Conservation (phyloP, 2,888 invertebrate species). For the Lithophane leautieri region DNA sequence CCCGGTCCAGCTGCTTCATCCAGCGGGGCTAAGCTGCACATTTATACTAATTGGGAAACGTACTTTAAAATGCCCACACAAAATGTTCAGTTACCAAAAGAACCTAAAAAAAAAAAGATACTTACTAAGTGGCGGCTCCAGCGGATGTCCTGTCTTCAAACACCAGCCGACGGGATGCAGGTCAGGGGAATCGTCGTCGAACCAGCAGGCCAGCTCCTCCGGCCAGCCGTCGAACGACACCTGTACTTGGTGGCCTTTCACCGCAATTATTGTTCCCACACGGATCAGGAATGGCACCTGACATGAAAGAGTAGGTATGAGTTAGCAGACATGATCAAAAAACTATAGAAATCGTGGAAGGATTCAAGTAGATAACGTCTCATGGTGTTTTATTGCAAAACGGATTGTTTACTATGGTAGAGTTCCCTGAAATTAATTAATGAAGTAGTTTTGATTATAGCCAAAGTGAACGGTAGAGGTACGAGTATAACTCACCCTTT, state of each 20-base stretch:
- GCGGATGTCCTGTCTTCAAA: slow-evolving; percentile 95
- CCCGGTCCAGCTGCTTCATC: no score
- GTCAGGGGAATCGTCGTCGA: slow-evolving; percentile 97
- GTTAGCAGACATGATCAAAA: neutral
- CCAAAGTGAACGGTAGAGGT: neutral
- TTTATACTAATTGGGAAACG: no score
- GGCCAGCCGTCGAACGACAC: slow-evolving; percentile 98
- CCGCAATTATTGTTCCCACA: slow-evolving; percentile 95
- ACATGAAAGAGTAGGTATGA: neutral
- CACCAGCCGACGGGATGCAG: slow-evolving; percentile 98
- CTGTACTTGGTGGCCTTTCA: slow-evolving; percentile 93
- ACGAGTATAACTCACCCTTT: slow-evolving; percentile 85
- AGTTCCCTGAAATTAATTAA: neutral
- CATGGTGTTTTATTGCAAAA: neutral
- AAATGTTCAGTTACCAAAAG: no score
- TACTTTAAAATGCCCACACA: no score
- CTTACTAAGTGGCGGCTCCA: slow-evolving; percentile 96
- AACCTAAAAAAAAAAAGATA: slow-evolving; percentile 42
- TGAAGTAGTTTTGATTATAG: neutral
- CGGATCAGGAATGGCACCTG: slow-evolving; percentile 95
- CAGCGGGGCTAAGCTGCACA: no score
- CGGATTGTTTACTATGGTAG: neutral
- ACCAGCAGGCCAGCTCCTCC: slow-evolving; percentile 95
- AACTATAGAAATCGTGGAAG: neutral
- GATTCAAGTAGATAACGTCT: neutral